A percentile compares a stretch with the other conserved stretches of the same genome.
Evolutionary conservation across 1,140 invertebrate genomes (phyloP).

Genomic region (Papilio dardanus): DNA sequence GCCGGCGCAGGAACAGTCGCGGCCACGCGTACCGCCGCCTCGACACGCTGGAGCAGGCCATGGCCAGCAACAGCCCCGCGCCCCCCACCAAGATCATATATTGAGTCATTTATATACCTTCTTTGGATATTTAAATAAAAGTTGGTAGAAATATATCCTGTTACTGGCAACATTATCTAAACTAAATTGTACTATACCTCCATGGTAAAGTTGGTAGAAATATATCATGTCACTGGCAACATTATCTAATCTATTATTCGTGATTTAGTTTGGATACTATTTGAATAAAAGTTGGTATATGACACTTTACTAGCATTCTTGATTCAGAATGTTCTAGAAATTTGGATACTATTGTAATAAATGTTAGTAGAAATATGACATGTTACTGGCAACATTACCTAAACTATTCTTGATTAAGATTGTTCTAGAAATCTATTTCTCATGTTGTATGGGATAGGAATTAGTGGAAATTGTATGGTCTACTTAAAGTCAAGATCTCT

Average conservation of each 20-base stretch:
- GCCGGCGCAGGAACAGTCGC: slow-evolving; percentile 68
- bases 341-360: too few species aligned
- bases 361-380: too few species aligned
- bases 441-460: background rate
- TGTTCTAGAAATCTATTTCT: background rate
- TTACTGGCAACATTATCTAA: background rate
- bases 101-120: slow-evolving; percentile 43
- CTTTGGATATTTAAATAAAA: background rate
- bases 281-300: too few species aligned
- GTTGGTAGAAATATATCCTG: background rate
- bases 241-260: too few species aligned
- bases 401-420: background rate
- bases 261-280: too few species aligned
- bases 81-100: slow-evolving; percentile 78
- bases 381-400: background rate
- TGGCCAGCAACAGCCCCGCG: slow-evolving; percentile 63
- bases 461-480: background rate
- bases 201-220: too few species aligned
- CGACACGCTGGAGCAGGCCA: slow-evolving; percentile 74
- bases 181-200: too few species aligned
- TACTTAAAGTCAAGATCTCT: slow-evolving; percentile 4
- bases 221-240: too few species aligned
- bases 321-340: too few species aligned
- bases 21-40: slow-evolving; percentile 73
- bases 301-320: too few species aligned